Evolutionary conservation across 2,888 invertebrate genomes (phyloP).

Genomic region (Nematopogon swammerdamellus): DNA sequence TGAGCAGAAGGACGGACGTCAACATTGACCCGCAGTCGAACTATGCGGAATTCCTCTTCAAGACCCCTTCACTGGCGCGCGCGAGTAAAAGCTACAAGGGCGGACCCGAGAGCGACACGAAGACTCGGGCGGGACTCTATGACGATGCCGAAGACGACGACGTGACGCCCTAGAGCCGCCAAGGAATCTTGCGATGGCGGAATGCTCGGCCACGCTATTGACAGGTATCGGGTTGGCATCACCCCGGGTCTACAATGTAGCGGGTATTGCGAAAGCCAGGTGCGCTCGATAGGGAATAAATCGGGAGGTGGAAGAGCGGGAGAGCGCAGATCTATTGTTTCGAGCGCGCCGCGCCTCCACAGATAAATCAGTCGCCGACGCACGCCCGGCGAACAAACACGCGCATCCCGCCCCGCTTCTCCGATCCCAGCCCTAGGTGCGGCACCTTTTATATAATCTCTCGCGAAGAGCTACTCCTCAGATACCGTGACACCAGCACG

Average conservation of each 20-base stretch:
- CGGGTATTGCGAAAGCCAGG: conserved; percentile 39
- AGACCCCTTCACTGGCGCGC: no score
- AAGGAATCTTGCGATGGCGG: conserved; percentile 14
- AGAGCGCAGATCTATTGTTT: conserved; percentile 9
- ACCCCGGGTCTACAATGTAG: conserved; percentile 19
- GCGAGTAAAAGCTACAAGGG: no score
- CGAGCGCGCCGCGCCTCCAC: conserved; percentile 15
- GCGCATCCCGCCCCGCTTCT: conserved; percentile 20
- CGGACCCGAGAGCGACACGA: no score
- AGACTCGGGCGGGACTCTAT: no score
- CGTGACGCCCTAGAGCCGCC: no score
- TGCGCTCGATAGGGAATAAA: conserved; percentile 48
- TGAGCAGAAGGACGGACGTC: not conserved
- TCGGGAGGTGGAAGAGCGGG: conserved; percentile 34
- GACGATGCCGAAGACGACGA: no score
- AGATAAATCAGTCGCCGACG: conserved; percentile 36
- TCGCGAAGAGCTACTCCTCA: not conserved
- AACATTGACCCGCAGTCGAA: not conserved
- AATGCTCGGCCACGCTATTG: conserved; percentile 44
- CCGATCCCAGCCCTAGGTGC: conserved; percentile 25
- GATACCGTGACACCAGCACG: no score
- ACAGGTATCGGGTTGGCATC: conserved; percentile 49
- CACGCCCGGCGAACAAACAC: conserved; percentile 47
- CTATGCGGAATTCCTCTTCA: not conserved
- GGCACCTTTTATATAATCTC: conserved; percentile 4